Percentiles rank a stretch among this genome's conserved stretches.
phyloP scores from a whole-genome alignment of 2,797 vertebrate genomes.

The Calcarius lapponicus region DNA sequence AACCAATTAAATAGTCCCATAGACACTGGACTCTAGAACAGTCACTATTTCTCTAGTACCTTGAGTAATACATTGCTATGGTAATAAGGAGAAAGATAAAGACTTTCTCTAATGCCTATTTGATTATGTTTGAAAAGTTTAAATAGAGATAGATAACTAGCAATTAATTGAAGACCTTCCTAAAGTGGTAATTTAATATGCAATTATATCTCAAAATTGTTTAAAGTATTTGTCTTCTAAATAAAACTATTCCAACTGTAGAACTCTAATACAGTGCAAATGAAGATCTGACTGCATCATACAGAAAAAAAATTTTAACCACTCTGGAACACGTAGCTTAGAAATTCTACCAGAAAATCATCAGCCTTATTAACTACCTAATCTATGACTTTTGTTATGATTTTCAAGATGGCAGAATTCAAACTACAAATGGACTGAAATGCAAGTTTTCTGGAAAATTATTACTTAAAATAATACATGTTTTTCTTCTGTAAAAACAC shows the following conservation, averaged over 20 bases:
- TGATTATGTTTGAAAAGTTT: constrained; percentile 8
- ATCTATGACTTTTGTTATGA: not conserved
- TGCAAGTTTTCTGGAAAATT: not conserved
- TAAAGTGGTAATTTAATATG: not conserved
- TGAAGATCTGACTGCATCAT: not conserved
- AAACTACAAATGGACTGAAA: not conserved
- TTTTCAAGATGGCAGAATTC: not conserved
- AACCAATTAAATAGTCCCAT: not conserved
- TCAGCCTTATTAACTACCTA: not conserved
- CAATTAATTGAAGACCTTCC: not conserved
- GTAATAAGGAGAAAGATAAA: constrained; percentile 5
- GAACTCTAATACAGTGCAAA: not conserved
- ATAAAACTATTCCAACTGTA: not conserved
- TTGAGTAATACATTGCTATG: not conserved
- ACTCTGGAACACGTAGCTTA: not conserved
- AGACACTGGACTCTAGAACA: not conserved
- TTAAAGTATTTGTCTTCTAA: not conserved
- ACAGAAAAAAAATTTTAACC: not conserved
- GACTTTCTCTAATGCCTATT: not conserved
- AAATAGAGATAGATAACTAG: not conserved
- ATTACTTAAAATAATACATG: not conserved
- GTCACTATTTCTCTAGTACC: not conserved
- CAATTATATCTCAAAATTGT: not conserved
- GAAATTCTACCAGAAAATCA: not conserved
- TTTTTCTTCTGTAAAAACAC: not conserved